Base-by-base conservation (phyloP, 2,888 invertebrate genomes). In the Melipona bicolor region DNA sequence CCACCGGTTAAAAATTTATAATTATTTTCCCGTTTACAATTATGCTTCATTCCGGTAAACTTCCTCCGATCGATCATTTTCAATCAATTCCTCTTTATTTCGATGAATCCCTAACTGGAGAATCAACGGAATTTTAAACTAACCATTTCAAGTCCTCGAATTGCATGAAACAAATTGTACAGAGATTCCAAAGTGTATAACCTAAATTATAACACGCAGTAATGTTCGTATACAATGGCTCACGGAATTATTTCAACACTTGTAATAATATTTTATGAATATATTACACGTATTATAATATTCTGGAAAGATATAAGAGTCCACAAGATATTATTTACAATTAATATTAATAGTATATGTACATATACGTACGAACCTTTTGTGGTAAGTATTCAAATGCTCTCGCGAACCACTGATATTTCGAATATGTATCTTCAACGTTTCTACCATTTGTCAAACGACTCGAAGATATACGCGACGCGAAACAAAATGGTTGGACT, bases 1-100 rank as follows among this genome's bases (percentile, higher is more conserved):
- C 59, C 59, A 59, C 5, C 56, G 56, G n/a, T 27, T 50, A 71
- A 77, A 81, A 81, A 83, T 76, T 76, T 59, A 59, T 24, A 1
- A 59, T 59, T 24, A 59, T n/a, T 59, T 59, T 15, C 24, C n/a
- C 24, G 15, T 13, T 59, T 59, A 4, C 0, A n/a, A n/a, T 24
- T 59, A 15, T 15, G 3, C 15, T 43, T 43, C 43, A 43, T 43
- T 43, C 2, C 43, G 43, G 9, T 43, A 9, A 43, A 43, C 43
- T 43, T 43, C 9, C 43, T 43, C 11, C 11, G 9, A 43, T 43
- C 43, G 43, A 43, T 43, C 11, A 43, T 43, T 43, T 43, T 9
- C 24, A 13, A 59, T 59, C 56, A 15, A 43, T 43, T 59, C n/a
- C 24, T n/a, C 56, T n/a, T n/a, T 15, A 0, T 59, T 15, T n/a